These are phyloP conservation scores for Acanthopleura granulata DNA, from an alignment of 2,888 invertebrate species.

Conservation along the genomic window DNA sequence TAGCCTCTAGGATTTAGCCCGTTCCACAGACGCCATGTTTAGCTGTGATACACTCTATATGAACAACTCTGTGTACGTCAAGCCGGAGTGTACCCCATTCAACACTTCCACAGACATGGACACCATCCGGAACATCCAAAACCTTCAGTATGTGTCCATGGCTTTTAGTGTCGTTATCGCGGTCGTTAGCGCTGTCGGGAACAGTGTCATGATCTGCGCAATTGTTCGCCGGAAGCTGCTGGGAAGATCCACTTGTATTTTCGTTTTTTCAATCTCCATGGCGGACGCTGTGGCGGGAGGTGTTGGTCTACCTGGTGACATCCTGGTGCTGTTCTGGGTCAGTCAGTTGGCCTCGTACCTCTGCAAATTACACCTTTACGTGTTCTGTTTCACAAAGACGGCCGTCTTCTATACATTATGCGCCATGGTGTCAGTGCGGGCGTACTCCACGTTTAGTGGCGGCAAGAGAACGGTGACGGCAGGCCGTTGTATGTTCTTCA, in stretches of 20 bases:
- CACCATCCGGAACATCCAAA: not conserved
- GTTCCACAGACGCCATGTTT: not conserved
- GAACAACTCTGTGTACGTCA: not conserved
- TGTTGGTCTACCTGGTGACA: conserved; percentile 43
- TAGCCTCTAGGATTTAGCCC: too few species aligned
- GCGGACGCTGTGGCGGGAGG: conserved; percentile 47
- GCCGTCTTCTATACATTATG: conserved; percentile 47
- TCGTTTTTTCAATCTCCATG: conserved; percentile 56
- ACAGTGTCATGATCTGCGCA: not conserved
- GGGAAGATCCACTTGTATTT: conserved; percentile 56
- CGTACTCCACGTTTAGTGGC: not conserved
- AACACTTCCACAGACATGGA: not conserved
- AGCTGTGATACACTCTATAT: not conserved
- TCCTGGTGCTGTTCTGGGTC: conserved; percentile 31
- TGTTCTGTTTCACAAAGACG: conserved; percentile 50
- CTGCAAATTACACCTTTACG: conserved; percentile 50
- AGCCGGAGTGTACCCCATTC: not conserved
- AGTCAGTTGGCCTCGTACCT: conserved; percentile 39
- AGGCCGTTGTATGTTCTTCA: conserved; percentile 58
- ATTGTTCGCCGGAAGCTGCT: conserved; percentile 37
- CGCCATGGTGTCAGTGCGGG: conserved; percentile 8
- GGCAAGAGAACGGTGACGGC: conserved; percentile 19
- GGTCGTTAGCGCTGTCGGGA: not conserved
- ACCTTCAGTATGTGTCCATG: conserved; percentile 6
- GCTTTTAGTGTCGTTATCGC: not conserved